Evolutionary conservation across 2,797 vertebrate species (phyloP), one percentile per base, ranked within the genome.

Genomic region (Tympanoctomys barrerae): DNA sequence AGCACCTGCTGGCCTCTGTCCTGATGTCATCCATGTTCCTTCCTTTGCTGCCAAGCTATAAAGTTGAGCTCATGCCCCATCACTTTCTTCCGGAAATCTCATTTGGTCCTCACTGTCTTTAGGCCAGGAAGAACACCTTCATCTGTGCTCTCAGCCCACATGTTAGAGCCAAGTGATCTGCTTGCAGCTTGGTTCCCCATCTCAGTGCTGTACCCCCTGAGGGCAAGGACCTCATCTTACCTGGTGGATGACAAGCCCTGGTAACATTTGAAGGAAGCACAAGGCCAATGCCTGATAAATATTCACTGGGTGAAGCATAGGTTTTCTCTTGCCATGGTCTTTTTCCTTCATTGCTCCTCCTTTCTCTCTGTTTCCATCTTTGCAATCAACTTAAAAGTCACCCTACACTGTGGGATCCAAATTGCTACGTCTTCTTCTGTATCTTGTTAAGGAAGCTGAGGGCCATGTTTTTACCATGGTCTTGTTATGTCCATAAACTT

Each of bases 331-430:
- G 33, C 3, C 0, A 9, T 12, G 14, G 14, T 77, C 59, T 31
- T 57, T 82, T 75, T 2, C 5, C 64, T 70, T 12, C 1, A 21
- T 42, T 78, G 87, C 80, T 84, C 39, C 59, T 94, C 31, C 79
- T 77, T 7, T 39, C 70, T 79, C 22, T 83, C 91, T 88, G 33
- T 71, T 36, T 14, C 26, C 54, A n/a, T 91, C 61, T 28, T 36
- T 70, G 70, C 59, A 85, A 68, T 52, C 73, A 80, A 77, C 42
- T 82, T 87, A 61, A 82, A 78, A 88, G 66, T 59, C 11, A 24
- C 12, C 36, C 2, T 90, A 70, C n/a, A 11, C 19, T 70, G n/a
- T 36, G 62, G 86, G 87, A 92, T 85, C 22, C 83, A 36, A 90
- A 80, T 83, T 46, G 26, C 64, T 33, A 18, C 0, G 16, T 42